Evolutionary conservation across 2,113 vertebrate genomes (phyloP).

Genomic region (Leucopsar rothschildi): DNA sequence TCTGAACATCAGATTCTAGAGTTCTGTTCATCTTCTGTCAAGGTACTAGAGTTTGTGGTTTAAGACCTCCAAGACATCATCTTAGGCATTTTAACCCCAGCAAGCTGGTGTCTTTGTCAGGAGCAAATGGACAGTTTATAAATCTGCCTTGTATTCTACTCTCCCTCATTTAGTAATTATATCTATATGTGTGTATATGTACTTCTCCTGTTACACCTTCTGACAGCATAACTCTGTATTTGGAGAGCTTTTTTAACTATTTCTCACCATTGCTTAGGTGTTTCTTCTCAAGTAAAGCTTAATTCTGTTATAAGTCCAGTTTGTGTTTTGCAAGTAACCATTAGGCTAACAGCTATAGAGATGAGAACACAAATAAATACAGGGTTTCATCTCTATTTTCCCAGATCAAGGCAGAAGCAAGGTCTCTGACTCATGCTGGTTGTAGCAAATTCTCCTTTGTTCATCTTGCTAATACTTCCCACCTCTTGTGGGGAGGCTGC

Average conservation of each 20-base stretch:
- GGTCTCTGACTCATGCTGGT: not conserved
- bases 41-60: not conserved
- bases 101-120: not conserved
- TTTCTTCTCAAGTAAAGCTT: not conserved
- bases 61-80: not conserved
- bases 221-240: not conserved
- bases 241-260: not conserved
- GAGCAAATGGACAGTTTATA: not conserved
- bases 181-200: not conserved
- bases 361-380: not conserved
- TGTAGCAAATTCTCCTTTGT: not conserved
- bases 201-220: not conserved
- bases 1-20: not conserved
- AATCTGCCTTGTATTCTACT: not conserved
- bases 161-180: not conserved
- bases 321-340: not conserved
- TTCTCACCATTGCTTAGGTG: not conserved
- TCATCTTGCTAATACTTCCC: not conserved
- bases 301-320: not conserved
- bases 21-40: not conserved
- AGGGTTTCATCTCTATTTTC: conserved; percentile 4
- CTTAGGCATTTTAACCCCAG: not conserved
- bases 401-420: conserved; percentile 10
- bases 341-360: not conserved
- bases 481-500: not conserved